Evolutionary conservation across 2,113 vertebrate genomes (phyloP).

Genomic region (Columba livia): DNA sequence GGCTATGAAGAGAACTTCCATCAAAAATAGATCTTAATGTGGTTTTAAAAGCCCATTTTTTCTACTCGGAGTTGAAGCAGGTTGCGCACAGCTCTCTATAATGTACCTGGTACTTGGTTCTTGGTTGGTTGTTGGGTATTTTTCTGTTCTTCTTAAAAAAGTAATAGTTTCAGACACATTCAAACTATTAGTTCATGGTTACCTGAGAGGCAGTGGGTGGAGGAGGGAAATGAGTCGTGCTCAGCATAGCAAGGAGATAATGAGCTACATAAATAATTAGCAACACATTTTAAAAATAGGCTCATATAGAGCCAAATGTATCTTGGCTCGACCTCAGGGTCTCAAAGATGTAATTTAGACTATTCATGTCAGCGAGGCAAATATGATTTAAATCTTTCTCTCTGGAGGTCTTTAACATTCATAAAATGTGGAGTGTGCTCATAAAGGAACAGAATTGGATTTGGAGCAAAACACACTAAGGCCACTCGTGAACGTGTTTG

Average conservation of each 20-base stretch:
- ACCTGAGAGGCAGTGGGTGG: not conserved
- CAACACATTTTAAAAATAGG: not conserved
- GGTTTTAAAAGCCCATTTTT: not conserved
- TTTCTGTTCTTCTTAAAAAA: not conserved
- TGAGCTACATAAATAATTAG: not conserved
- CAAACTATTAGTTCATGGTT: not conserved
- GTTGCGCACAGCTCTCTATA: not conserved
- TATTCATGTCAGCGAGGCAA: not conserved
- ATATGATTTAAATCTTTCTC: not conserved
- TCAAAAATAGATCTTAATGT: not conserved
- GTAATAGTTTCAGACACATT: not conserved
- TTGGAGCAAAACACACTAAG: not conserved
- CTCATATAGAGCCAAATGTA: not conserved
- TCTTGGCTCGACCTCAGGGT: not conserved
- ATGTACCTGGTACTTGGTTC: not conserved
- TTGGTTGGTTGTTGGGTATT: not conserved
- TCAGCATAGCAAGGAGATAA: not conserved
- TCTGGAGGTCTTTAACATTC: not conserved
- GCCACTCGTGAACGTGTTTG: rapidly evolving
- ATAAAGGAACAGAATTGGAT: not conserved
- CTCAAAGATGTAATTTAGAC: not conserved
- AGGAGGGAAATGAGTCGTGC: not conserved
- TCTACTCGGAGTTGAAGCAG: not conserved
- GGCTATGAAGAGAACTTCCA: not conserved
- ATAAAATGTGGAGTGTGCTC: not conserved